These are phyloP conservation scores for Syngnathoides biaculeatus DNA, from an alignment of 2,113 vertebrate species.

Conservation along the genomic window DNA sequence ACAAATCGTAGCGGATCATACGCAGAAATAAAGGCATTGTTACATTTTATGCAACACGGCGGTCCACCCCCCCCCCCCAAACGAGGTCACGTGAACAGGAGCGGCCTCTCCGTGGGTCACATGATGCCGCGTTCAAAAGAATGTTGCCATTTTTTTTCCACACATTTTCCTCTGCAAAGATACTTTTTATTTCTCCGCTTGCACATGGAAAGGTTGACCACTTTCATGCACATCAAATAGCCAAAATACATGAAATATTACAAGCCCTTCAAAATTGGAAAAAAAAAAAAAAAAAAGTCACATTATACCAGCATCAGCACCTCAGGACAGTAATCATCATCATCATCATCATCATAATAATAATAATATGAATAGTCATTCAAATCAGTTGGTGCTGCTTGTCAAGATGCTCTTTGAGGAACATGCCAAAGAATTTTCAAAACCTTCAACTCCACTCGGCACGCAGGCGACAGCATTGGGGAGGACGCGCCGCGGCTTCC, in stretches of 20 bases:
- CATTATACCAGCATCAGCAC: slow-evolving; percentile 36
- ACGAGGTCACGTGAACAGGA: too few relatives aligned
- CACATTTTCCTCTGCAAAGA: slow-evolving; percentile 29
- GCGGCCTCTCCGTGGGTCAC: neutral
- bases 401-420: slow-evolving; percentile 1
- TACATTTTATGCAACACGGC: neutral
- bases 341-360: too few relatives aligned
- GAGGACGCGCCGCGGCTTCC: too few relatives aligned
- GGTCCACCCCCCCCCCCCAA: too few relatives aligned
- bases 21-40: slow-evolving; percentile 1
- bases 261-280: neutral
- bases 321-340: slow-evolving; percentile 6
- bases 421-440: too few relatives aligned
- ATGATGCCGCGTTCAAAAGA: neutral
- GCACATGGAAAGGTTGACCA: slow-evolving; percentile 45
- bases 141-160: neutral
- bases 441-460: too few relatives aligned
- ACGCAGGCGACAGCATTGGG: slow-evolving; percentile 19
- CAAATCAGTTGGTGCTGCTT: slow-evolving; percentile 11
- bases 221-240: slow-evolving; percentile 60
- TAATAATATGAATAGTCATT: neutral
- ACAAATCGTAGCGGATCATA: neutral
- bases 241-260: slow-evolving; percentile 12
- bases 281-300: slow-evolving; percentile 3
- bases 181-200: slow-evolving; percentile 56